Percentiles rank a stretch among this genome's conserved stretches.
These are phyloP conservation scores for Neosilurus hyrtlii DNA, from an alignment of 2,797 vertebrate genomes.

Conservation along the genomic window DNA sequence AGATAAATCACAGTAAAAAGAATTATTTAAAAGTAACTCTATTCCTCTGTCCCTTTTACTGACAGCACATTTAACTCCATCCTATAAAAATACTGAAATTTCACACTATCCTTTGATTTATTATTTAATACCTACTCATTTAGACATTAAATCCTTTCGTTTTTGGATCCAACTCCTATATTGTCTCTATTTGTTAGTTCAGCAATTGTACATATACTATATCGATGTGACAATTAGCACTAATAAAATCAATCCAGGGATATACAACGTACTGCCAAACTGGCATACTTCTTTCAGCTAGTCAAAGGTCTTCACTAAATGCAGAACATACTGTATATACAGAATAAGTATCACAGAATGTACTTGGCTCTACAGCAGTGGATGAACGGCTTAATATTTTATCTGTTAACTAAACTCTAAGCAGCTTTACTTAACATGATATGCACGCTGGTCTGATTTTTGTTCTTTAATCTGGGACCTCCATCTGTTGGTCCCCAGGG, in stretches of 20 bases:
- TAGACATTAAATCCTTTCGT: neutral
- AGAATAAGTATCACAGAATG: slow-evolving; percentile 5
- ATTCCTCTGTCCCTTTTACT: slow-evolving; percentile 6
- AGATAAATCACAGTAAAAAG: slow-evolving; percentile 26
- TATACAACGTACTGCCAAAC: slow-evolving; percentile 3
- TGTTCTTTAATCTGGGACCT: slow-evolving; percentile 67
- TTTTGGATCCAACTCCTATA: neutral
- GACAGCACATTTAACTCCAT: neutral
- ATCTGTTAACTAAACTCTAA: slow-evolving; percentile 64
- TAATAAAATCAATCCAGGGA: slow-evolving; percentile 36
- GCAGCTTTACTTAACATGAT: slow-evolving; percentile 64
- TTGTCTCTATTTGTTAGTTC: neutral
- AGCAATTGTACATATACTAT: neutral
- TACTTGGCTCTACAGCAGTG: slow-evolving; percentile 51
- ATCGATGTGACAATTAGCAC: neutral
- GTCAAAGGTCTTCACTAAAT: neutral
- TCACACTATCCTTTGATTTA: neutral
- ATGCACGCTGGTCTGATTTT: slow-evolving; percentile 66
- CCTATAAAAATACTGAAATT: neutral
- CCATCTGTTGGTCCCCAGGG: slow-evolving; percentile 68
- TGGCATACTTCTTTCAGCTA: neutral
- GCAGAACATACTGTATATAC: neutral
- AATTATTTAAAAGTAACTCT: neutral
- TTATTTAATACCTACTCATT: neutral
- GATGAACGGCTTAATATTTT: slow-evolving; percentile 54